Base-by-base conservation (phyloP, 2,888 invertebrate species). In the Endotricha flammealis region DNA sequence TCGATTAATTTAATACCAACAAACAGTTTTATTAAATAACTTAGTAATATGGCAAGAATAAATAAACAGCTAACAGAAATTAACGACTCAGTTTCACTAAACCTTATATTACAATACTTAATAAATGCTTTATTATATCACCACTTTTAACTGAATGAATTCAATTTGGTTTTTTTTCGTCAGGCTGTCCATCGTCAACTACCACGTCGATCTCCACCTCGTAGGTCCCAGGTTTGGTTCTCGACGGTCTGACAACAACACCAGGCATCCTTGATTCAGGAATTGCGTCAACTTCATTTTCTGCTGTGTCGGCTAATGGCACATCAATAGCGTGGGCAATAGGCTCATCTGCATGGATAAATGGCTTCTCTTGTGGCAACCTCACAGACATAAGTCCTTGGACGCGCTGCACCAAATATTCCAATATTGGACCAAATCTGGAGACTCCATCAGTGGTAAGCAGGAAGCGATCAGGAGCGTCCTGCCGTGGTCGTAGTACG, bases 321-420 rank as follows among this genome's bases (percentile, higher is more conserved):
- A 71, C 48, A 2, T 29, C 22, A 2, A 22, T 10, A 22, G 12
- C 22, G 4, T 11, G 27, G 3, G 22, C 12, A 1, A 27, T 12
- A 10, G 35, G 23, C 6, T 10, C 11, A 10, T 35, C 22, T 8
- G 12, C n/a, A 1, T 3, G 29, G 8, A 14, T 22, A 20, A 8
- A 8, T 4, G 1, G 35, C 7, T 10, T 8, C 59, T 90, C 89
- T 47, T 88, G 87, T 12, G 90, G 87, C 33, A 89, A 73, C 52
- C 90, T 90, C n/a, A 90, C 89, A 0, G 93, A 93, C 75, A 91
- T 90, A 50, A 90, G 86, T 0, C 90, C 88, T 70, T 93, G 93
- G 34, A 93, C 88, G 29, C 90, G 87, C 60, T 93, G 92, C 4
- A 92, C 88, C 24, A 93, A 64, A 48, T 89, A 89, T 59, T 93